Evolutionary conservation across 2,113 vertebrate species (phyloP).

Genomic region (Erythrolamprus reginae): DNA sequence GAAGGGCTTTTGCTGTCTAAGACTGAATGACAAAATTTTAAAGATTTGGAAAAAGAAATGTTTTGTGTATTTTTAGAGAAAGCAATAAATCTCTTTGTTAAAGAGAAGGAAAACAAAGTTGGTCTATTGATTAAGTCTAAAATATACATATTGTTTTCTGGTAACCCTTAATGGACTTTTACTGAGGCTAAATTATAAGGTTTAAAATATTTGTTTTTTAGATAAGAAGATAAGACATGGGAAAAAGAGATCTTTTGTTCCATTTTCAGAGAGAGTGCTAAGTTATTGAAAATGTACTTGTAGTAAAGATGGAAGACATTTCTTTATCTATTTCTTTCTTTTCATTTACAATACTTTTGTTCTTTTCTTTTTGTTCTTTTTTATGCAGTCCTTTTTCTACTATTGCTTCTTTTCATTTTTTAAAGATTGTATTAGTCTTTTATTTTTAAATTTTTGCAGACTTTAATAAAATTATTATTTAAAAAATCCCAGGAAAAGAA

Average conservation of each 20-base stretch:
- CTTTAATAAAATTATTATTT: too few relatives aligned
- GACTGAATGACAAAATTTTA: neutral
- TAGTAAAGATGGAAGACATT: too few relatives aligned
- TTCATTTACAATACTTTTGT: too few relatives aligned
- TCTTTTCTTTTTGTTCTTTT: too few relatives aligned
- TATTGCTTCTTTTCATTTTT: too few relatives aligned
- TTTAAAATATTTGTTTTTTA: neutral
- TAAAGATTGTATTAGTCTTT: too few relatives aligned
- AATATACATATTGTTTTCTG: neutral
- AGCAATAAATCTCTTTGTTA: neutral
- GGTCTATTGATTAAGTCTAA: neutral
- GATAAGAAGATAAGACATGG: neutral
- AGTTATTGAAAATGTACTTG: too few relatives aligned
- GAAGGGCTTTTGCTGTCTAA: neutral
- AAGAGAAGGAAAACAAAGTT: neutral
- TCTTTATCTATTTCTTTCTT: too few relatives aligned
- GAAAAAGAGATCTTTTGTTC: neutral
- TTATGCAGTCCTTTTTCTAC: too few relatives aligned
- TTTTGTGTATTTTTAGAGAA: neutral
- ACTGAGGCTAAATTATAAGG: neutral
- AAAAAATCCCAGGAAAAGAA: constrained; percentile 20
- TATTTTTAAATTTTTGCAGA: too few relatives aligned
- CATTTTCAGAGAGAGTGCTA: neutral
- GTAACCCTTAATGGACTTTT: neutral
- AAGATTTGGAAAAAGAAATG: neutral